Base-by-base conservation (phyloP, 2,113 vertebrate genomes). In the Hassar affinis region DNA sequence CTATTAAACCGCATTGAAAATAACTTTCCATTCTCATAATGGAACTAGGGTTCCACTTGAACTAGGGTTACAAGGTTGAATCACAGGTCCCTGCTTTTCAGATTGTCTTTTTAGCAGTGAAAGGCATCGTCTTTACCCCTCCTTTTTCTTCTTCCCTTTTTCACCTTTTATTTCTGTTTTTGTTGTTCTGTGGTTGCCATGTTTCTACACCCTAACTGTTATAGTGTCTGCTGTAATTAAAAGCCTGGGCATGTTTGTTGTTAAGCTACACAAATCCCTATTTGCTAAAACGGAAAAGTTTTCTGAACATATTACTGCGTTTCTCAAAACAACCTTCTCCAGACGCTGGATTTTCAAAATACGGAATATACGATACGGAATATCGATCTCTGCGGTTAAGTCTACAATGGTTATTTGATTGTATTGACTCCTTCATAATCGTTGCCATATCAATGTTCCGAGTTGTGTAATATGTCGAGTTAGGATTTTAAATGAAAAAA, bases 401-500 rank as follows among this genome's bases (percentile, higher is more conserved):
- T 66, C 33, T 66, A 51, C 47, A 17, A 45, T 57, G 79, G 27
- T 82, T 82, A 83, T 90, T 88, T 42, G 47, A 84, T 90, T 51
- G 66, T n/a, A n/a, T n/a, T n/a, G n/a, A n/a, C 88, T 85, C 85
- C 51, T 81, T 9, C 17, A 27, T 82, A 54, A 79, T 83, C 86
- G 83, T 71, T 20, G 35, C 64, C 59, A 56, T 78, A 80, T 78
- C 42, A 84, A 38, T 0, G 5, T 69, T 72, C 42, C 84, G 86
- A 85, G 64, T n/a, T 57, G 75, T 75, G 87, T 86, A 25, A 78
- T 88, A 83, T 86, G 8, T 77, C 20, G 25, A 12, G 18, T 22
- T 15, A 35, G 4, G 11, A 56, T 77, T 77, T 22, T 38, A 20
- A 56, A 77, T 77, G 45, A 6, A 47, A 27, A 74, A 33, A 51